Evolutionary conservation across 2,113 vertebrate genomes (phyloP).

Genomic region (Cygnus atratus): DNA sequence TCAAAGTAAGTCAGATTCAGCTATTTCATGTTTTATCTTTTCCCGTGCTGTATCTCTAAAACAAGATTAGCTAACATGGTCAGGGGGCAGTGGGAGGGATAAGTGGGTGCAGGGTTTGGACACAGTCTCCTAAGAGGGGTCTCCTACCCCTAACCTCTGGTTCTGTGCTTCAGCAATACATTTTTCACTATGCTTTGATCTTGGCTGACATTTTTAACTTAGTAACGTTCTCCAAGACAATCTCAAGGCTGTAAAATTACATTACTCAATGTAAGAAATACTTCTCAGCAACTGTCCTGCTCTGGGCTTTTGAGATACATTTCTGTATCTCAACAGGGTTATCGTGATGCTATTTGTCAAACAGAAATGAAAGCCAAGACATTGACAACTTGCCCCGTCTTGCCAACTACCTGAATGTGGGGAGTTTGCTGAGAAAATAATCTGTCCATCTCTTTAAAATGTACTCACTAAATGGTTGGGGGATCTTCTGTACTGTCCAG

Average conservation of each 20-base stretch:
- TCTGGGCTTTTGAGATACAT: constrained; percentile 44
- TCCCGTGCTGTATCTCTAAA: background rate
- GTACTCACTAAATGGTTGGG: background rate
- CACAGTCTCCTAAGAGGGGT: background rate
- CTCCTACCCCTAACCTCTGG: background rate
- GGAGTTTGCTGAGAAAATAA: background rate
- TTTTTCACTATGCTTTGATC: constrained; percentile 48
- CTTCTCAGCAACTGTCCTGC: constrained; percentile 56
- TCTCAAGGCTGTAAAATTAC: constrained; percentile 65
- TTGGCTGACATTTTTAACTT: constrained; percentile 64
- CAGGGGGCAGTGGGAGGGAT: background rate
- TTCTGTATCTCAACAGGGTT: constrained; percentile 27
- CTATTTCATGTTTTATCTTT: constrained; percentile 22
- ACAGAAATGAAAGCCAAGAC: background rate
- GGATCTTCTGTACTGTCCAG: background rate
- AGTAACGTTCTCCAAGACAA: constrained; percentile 44
- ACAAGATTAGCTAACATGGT: background rate
- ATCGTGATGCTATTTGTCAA: background rate
- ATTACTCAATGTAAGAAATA: constrained; percentile 68
- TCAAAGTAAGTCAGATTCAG: constrained; percentile 17
- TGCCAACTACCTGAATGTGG: background rate
- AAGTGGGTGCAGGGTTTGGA: background rate
- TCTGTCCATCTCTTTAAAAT: background rate
- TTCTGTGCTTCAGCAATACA: constrained; percentile 25
- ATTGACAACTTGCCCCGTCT: background rate